Evolutionary conservation across 2,888 invertebrate genomes (phyloP), one percentile per base, ranked within the genome.

Genomic region (Thereva unica): DNA sequence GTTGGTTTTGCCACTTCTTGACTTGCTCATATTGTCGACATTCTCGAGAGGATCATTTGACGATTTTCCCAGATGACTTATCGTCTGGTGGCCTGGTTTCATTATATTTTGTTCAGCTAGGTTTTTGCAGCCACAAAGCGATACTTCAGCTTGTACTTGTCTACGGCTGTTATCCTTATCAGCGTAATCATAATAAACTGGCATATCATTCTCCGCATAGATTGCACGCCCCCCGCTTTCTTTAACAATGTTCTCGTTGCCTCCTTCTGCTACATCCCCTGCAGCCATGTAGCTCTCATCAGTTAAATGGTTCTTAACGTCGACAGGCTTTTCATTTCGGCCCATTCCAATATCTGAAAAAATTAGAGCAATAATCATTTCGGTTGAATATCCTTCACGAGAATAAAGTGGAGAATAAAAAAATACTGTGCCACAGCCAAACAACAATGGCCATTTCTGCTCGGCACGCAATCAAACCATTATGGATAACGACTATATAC

Each of bases 301-400:
- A 45, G 56, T 56, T 56, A 56, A 56, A 44, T 56, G 56, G 56
- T 42, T 44, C 56, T 56, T 56, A 56, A 38, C 56, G 42, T 56
- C 56, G 42, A 34, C 42, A 10, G 45, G 35, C 10, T 56, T 56
- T 56, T 44, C 56, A 56, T 56, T 44, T 4, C 8, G 8, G 56
- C 7, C 34, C 6, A 44, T 34, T 56, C 23, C 37, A 42, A 56
- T 56, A 56, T 56, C 56, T 56, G 56, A n/a, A 56, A 56, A 45
- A 56, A 56, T 56, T 56, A 56, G 34, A 56, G 56, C 42, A 56
- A 56, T 56, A 44, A 56, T 56, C 56, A 56, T 56, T 56, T 45
- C 5, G 41, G 56, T 56, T 56, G 56, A 56, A 44, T 56, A 56
- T 56, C 56, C 44, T 56, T 23, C 23, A 5, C 4, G 45, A 42